A percentile compares a stretch with the other conserved stretches of the same genome.
phyloP scores from a whole-genome alignment of 2,797 vertebrate genomes.

The Hippocampus kuda region DNA sequence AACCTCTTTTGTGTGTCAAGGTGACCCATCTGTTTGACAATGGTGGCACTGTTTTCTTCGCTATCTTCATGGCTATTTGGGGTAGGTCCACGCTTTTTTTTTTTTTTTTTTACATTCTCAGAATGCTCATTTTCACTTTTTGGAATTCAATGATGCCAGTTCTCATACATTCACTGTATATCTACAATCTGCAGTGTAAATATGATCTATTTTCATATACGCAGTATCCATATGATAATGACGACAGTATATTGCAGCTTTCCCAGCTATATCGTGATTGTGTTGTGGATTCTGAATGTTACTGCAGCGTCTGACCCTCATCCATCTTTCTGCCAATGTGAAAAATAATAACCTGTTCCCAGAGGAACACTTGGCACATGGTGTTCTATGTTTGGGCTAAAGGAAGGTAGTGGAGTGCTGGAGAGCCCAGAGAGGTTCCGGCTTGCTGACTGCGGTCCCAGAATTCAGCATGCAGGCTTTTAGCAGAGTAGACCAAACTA shows the following conservation, averaged over 20 bases:
- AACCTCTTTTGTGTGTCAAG: conserved; percentile 54
- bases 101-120: neutral
- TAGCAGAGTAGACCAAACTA: conserved; percentile 31
- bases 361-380: conserved; percentile 34
- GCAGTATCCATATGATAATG: conserved; percentile 1
- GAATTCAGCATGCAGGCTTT: conserved; percentile 31
- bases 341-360: conserved; percentile 44
- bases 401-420: conserved; percentile 29
- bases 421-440: conserved; percentile 23
- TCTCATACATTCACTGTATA: neutral
- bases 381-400: conserved; percentile 42
- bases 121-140: neutral
- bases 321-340: conserved; percentile 30
- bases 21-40: conserved; percentile 98
- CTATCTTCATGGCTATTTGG: conserved; percentile 99
- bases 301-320: conserved; percentile 26
- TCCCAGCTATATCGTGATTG: conserved; percentile 20
- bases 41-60: conserved; percentile 97
- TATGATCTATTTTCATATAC: neutral
- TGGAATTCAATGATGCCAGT: neutral
- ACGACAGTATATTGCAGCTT: conserved; percentile 16
- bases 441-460: conserved; percentile 20
- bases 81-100: conserved; percentile 69
- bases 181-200: neutral
- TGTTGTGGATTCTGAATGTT: conserved; percentile 16